Conservation (phyloP, 2,113 vertebrate genomes). For the Spea multiplicata region DNA sequence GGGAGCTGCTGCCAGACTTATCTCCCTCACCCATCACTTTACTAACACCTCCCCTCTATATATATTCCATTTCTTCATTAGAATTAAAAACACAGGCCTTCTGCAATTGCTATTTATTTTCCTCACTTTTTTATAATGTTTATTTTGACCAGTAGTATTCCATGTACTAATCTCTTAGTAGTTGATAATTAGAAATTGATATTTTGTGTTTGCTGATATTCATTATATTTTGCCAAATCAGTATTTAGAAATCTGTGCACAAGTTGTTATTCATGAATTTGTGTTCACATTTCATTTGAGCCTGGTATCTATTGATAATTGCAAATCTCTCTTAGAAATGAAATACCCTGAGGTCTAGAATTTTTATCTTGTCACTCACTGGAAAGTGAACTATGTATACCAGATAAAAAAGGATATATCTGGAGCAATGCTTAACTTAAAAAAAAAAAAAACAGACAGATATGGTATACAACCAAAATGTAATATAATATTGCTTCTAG, state of each 20-base stretch:
- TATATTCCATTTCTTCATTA: no score
- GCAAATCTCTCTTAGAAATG: constrained; percentile 21
- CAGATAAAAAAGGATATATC: background rate
- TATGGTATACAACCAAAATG: background rate
- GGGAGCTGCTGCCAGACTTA: no score
- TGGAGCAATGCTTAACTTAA: background rate
- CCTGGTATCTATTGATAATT: constrained; percentile 27
- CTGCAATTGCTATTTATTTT: no score
- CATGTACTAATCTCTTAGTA: no score
- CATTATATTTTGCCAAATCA: background rate
- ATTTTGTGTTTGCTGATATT: background rate
- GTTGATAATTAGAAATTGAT: background rate
- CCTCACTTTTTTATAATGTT: no score
- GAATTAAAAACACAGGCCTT: no score
- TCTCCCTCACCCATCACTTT: no score
- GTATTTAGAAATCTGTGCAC: constrained; percentile 34
- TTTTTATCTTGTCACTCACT: constrained; percentile 23
- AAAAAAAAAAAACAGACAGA: background rate
- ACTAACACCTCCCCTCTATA: no score
- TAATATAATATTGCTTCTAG: constrained; percentile 1
- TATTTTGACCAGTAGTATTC: no score
- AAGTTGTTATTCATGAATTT: constrained; percentile 8
- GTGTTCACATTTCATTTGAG: constrained; percentile 23
- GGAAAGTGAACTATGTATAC: constrained; percentile 15
- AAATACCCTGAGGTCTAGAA: constrained; percentile 8